Conservation (phyloP, 2,888 invertebrate species). For the Thera obeliscata region DNA sequence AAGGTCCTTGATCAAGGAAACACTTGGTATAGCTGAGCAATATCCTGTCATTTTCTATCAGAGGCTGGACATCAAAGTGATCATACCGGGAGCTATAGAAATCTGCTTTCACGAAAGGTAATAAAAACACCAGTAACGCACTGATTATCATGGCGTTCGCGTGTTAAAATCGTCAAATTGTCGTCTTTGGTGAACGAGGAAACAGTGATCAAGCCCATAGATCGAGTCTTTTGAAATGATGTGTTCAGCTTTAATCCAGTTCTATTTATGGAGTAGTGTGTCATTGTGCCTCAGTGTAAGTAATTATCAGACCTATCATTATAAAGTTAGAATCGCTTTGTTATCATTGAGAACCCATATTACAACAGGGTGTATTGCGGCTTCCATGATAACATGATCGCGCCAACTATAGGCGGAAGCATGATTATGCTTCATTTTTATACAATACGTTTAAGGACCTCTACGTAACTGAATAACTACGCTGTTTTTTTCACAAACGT, state of each 20-base stretch:
- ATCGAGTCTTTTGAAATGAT: constrained; percentile 22
- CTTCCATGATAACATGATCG: not conserved
- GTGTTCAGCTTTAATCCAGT: constrained; percentile 3
- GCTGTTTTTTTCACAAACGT: too few relatives aligned
- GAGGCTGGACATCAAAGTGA: constrained; percentile 88
- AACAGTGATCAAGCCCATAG: constrained; percentile 16
- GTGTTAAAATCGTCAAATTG: not conserved
- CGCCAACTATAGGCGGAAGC: not conserved
- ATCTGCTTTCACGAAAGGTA: constrained; percentile 56
- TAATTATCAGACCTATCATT: constrained; percentile 45
- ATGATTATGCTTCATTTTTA: not conserved
- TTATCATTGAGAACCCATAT: not conserved
- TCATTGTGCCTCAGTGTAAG: constrained; percentile 56
- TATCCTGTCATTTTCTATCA: constrained; percentile 87
- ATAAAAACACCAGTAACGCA: constrained; percentile 40
- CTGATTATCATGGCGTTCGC: constrained; percentile 22
- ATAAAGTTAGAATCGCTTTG: not conserved
- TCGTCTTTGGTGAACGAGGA: not conserved
- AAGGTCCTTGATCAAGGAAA: constrained; percentile 86
- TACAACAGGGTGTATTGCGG: not conserved
- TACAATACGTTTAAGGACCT: not conserved
- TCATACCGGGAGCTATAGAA: constrained; percentile 88
- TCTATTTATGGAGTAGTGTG: constrained; percentile 43
- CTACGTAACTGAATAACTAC: too few relatives aligned
- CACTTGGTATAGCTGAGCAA: constrained; percentile 88